Evolutionary conservation across 2,113 vertebrate genomes (phyloP).

Genomic region (Sclerurus mexicanus): DNA sequence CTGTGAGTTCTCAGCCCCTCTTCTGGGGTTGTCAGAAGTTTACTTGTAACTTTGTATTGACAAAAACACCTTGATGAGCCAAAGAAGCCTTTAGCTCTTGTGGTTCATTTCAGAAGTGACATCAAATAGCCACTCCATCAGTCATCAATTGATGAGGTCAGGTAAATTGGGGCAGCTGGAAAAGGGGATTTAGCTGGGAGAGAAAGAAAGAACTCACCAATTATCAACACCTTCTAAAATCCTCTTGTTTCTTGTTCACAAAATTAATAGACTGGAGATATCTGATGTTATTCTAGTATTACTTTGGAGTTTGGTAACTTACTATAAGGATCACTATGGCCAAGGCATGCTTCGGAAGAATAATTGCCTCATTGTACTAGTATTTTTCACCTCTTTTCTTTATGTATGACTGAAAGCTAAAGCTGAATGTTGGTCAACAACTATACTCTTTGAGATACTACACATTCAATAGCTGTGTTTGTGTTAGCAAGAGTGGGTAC

Average conservation of each 20-base stretch:
- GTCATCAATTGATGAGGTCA: background rate
- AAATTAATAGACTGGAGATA: background rate
- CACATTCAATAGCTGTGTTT: background rate
- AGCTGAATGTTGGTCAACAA: background rate
- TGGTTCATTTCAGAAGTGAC: background rate
- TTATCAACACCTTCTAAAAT: background rate
- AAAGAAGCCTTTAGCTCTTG: background rate
- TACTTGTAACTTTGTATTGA: background rate
- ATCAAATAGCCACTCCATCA: background rate
- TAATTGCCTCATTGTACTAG: background rate
- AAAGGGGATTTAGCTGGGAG: background rate
- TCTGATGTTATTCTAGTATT: background rate
- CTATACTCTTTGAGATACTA: background rate
- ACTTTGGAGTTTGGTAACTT: background rate
- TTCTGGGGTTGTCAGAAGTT: background rate
- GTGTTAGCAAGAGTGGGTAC: background rate
- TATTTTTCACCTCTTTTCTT: background rate
- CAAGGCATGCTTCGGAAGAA: background rate
- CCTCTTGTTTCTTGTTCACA: background rate
- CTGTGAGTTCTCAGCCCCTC: background rate
- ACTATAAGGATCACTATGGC: background rate
- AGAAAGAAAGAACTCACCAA: background rate
- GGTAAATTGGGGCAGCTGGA: background rate
- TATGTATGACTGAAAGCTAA: background rate
- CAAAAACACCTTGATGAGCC: background rate